These are phyloP conservation scores for Nematolebias whitei DNA, from an alignment of 2,113 vertebrate genomes.

Conservation along the genomic window DNA sequence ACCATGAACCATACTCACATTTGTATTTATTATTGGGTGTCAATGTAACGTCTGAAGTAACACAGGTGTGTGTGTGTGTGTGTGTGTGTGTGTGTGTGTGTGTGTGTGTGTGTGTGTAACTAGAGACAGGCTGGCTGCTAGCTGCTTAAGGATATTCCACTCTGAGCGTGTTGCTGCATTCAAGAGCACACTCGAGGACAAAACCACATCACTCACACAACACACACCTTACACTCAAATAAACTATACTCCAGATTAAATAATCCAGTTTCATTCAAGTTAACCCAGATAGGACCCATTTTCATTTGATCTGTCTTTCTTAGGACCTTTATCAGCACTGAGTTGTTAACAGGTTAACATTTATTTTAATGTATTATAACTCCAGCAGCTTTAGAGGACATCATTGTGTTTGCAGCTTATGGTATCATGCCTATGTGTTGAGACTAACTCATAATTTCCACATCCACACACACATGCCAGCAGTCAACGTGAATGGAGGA, in stretches of 20 bases:
- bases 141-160: conserved; percentile 35
- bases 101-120: not conserved
- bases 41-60: not conserved
- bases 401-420: too few relatives aligned
- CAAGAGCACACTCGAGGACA: conserved; percentile 26
- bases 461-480: not conserved
- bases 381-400: too few relatives aligned
- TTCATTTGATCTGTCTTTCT: too few relatives aligned
- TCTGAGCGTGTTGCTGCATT: conserved; percentile 41
- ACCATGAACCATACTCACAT: not conserved
- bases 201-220: conserved; percentile 26
- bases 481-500: not conserved
- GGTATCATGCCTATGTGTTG: too few relatives aligned
- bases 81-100: conserved; percentile 11
- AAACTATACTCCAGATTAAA: not conserved
- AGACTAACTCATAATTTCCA: too few relatives aligned
- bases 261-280: not conserved
- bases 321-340: too few relatives aligned
- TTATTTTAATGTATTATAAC: too few relatives aligned
- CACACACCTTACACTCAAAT: conserved; percentile 2
- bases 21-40: conserved; percentile 1
- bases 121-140: conserved; percentile 55
- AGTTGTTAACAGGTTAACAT: too few relatives aligned
- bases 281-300: not conserved
- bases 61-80: not conserved